These are phyloP conservation scores for Gracilinanus agilis DNA, from an alignment of 2,113 vertebrate species.

Conservation along the genomic window DNA sequence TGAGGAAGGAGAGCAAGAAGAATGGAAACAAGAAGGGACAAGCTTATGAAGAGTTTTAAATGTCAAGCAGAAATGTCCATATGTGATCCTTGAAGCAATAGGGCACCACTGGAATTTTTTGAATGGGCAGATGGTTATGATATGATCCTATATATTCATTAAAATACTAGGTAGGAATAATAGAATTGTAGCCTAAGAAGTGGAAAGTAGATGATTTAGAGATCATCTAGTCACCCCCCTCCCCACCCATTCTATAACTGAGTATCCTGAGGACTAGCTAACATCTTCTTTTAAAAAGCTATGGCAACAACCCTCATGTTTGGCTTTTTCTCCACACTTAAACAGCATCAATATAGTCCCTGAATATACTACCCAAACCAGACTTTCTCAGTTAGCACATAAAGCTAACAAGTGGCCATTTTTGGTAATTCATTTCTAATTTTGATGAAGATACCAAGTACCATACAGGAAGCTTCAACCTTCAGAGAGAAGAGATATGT, in stretches of 20 bases:
- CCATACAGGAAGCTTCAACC: not conserved
- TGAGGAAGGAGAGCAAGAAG: not conserved
- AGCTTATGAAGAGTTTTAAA: not conserved
- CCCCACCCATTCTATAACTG: not conserved
- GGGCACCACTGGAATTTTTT: not conserved
- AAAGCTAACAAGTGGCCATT: not conserved
- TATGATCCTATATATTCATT: not conserved
- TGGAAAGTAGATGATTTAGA: not conserved
- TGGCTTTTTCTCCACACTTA: conserved; percentile 14
- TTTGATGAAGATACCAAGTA: not conserved
- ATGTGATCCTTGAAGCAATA: not conserved
- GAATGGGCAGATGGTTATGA: not conserved
- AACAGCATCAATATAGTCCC: not conserved
- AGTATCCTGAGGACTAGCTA: not conserved
- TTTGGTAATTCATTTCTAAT: not conserved
- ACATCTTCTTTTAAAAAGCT: not conserved
- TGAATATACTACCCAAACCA: not conserved
- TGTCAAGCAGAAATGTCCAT: not conserved
- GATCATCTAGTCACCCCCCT: not conserved
- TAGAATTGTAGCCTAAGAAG: not conserved
- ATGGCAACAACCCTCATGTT: not conserved
- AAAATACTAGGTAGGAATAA: not conserved
- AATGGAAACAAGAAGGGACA: not conserved
- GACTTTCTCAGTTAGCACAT: conserved; percentile 13
- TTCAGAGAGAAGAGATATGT: not conserved